Conservation (phyloP, 1,140 invertebrate species). For the Bilobella aurantiaca region DNA sequence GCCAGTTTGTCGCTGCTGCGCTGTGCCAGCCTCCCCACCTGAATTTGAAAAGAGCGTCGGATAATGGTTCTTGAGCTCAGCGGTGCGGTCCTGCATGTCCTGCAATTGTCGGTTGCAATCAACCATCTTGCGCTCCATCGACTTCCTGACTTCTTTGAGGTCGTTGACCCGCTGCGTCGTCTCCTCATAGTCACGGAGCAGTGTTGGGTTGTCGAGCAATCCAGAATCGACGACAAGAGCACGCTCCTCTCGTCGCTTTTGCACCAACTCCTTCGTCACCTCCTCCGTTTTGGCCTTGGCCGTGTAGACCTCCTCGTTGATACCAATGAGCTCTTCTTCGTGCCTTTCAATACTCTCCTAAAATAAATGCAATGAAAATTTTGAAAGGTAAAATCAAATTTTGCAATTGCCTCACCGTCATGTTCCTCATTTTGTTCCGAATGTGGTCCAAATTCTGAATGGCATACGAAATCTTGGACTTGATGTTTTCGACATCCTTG, state of each 20-base stretch:
- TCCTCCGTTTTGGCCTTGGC: conserved; percentile 4
- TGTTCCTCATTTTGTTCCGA: conserved; percentile 7
- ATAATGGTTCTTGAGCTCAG: neutral
- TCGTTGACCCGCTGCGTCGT: conserved; percentile 5
- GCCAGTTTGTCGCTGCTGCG: too few relatives aligned
- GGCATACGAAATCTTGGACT: conserved; percentile 21
- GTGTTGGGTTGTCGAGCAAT: conserved; percentile 14
- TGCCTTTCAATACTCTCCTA: conserved; percentile 13
- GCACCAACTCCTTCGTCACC: neutral
- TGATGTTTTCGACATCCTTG: conserved; percentile 23
- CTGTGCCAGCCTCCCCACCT: neutral
- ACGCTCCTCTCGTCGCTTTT: conserved; percentile 4
- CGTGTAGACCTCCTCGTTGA: conserved; percentile 14
- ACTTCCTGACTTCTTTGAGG: conserved; percentile 11
- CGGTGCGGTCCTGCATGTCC: neutral
- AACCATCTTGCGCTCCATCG: neutral
- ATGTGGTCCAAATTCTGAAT: conserved; percentile 26
- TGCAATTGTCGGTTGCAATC: neutral
- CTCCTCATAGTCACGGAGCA: conserved; percentile 21
- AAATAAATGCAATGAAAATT: neutral
- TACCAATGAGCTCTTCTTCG: neutral
- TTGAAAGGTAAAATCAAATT: neutral
- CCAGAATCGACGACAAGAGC: conserved; percentile 14
- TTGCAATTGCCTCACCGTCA: neutral
- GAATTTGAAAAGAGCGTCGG: neutral